Evolutionary conservation across 1,140 invertebrate genomes (phyloP).

Genomic region (Andricus grossulariae): DNA sequence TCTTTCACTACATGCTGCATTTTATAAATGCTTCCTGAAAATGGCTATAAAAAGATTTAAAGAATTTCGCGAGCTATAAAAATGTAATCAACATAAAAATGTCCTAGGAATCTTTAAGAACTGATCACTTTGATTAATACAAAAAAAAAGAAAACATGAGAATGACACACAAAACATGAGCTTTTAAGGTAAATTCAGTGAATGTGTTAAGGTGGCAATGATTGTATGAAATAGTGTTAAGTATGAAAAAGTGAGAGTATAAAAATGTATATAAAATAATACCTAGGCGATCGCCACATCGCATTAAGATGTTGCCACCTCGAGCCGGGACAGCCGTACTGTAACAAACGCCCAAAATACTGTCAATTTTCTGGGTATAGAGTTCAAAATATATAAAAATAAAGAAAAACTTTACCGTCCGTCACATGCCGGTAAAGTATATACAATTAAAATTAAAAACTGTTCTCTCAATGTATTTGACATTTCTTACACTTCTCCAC

Average conservation of each 20-base stretch:
- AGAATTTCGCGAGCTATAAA: no score
- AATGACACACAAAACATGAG: not conserved
- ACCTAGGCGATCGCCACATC: conserved; percentile 71
- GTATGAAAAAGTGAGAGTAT: not conserved
- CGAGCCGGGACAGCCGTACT: conserved; percentile 75
- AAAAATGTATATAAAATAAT: conserved; percentile 52
- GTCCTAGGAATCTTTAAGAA: no score
- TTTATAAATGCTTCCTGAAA: no score
- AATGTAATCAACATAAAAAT: no score
- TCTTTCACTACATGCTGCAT: no score
- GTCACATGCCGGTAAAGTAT: conserved; percentile 47
- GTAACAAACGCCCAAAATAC: conserved; percentile 71
- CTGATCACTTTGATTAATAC: no score
- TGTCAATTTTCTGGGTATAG: conserved; percentile 62
- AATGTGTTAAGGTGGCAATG: not conserved
- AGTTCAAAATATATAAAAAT: conserved; percentile 36
- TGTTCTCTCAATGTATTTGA: not conserved
- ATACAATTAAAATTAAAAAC: not conserved
- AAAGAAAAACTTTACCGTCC: conserved; percentile 40
- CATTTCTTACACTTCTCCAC: not conserved
- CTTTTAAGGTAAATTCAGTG: not conserved
- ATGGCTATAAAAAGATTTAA: no score
- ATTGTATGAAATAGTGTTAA: not conserved
- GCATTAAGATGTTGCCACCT: conserved; percentile 73
- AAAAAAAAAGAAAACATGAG: not conserved